phyloP scores from a whole-genome alignment of 2,797 vertebrate genomes.

The Orestias chungarensis region DNA sequence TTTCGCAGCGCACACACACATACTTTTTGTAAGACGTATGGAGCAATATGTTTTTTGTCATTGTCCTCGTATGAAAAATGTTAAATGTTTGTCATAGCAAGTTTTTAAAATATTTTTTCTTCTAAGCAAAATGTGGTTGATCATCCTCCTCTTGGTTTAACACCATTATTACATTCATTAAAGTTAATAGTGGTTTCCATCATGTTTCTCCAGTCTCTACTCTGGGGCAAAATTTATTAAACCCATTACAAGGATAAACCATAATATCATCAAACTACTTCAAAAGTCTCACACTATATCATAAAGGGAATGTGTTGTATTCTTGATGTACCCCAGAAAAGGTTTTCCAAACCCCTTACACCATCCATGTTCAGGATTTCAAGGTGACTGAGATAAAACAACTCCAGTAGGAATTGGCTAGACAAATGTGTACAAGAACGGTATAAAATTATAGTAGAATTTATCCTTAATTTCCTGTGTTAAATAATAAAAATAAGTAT shows the following conservation, averaged over 20 bases:
- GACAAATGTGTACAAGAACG: neutral
- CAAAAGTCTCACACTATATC: neutral
- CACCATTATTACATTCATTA: too few relatives aligned
- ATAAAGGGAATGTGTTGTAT: neutral
- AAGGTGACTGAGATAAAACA: neutral
- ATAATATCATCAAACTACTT: neutral
- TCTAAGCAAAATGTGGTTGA: neutral
- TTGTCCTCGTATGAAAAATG: neutral
- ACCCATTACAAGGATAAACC: neutral
- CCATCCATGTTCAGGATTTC: neutral
- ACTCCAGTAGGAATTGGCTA: neutral
- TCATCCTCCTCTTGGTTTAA: too few relatives aligned
- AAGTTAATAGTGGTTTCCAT: too few relatives aligned
- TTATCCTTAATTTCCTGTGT: too few relatives aligned
- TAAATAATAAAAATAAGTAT: too few relatives aligned
- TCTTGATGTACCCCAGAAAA: neutral
- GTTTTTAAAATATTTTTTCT: neutral
- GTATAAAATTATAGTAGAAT: neutral
- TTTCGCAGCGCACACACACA: too few relatives aligned
- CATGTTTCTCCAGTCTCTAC: too few relatives aligned
- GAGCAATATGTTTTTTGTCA: neutral
- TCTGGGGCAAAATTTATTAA: too few relatives aligned
- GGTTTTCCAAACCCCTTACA: neutral
- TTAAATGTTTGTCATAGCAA: neutral
- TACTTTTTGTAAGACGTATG: neutral